Evolutionary conservation across 2,797 vertebrate species (phyloP).

Genomic region (Discoglossus pictus): DNA sequence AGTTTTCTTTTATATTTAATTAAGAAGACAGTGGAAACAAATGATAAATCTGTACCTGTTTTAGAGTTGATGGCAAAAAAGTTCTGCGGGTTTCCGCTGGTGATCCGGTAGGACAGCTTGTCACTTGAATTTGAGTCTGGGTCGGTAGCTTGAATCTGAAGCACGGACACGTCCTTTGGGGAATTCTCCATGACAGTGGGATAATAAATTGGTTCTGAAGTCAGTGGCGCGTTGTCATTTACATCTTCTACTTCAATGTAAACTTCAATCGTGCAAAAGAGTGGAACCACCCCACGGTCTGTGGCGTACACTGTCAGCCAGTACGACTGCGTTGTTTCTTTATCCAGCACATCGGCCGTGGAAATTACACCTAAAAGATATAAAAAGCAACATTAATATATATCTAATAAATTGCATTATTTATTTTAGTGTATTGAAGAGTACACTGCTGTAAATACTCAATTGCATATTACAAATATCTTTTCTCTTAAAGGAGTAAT

Average conservation of each 20-base stretch:
- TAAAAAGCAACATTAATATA: slow-evolving; percentile 10
- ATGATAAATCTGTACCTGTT: slow-evolving; percentile 76
- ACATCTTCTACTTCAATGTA: slow-evolving; percentile 92
- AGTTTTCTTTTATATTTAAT: no score
- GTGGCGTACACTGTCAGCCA: slow-evolving; percentile 94
- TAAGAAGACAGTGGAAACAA: no score
- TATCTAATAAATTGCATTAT: not conserved
- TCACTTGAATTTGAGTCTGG: slow-evolving; percentile 81
- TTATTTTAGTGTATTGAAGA: no score
- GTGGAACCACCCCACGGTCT: slow-evolving; percentile 88
- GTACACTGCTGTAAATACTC: no score
- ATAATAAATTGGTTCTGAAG: slow-evolving; percentile 89
- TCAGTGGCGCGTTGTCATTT: slow-evolving; percentile 92
- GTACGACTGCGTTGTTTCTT: slow-evolving; percentile 91
- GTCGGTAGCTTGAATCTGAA: slow-evolving; percentile 92
- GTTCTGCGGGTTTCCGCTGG: slow-evolving; percentile 95
- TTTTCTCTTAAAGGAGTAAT: no score
- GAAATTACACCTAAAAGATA: slow-evolving; percentile 83
- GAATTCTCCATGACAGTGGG: slow-evolving; percentile 86
- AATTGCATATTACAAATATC: no score
- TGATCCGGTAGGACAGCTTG: slow-evolving; percentile 84
- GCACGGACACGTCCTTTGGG: slow-evolving; percentile 86
- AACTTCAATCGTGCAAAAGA: slow-evolving; percentile 86
- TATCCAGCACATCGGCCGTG: slow-evolving; percentile 88
- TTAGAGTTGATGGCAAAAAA: slow-evolving; percentile 89